Conservation (phyloP, 2,888 invertebrate genomes). For the Timema cristinae region DNA sequence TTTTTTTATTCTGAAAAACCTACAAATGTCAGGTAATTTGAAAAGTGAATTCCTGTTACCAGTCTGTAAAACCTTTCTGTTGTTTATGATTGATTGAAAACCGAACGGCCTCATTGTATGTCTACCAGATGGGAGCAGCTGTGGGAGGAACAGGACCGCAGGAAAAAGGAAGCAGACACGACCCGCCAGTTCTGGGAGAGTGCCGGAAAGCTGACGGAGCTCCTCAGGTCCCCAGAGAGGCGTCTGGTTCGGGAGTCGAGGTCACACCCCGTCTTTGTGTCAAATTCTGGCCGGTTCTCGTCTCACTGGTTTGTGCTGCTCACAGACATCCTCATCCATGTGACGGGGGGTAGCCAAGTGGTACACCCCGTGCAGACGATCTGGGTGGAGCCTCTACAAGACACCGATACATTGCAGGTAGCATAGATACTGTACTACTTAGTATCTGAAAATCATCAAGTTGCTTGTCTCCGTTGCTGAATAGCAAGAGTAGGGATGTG, state of each 20-base stretch:
- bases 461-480: no score
- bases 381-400: slow-evolving; percentile 75
- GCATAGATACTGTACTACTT: no score
- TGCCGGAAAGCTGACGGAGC: slow-evolving; percentile 59
- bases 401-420: slow-evolving; percentile 57
- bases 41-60: no score
- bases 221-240: slow-evolving; percentile 60
- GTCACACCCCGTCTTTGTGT: slow-evolving; percentile 62
- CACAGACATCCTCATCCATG: slow-evolving; percentile 75
- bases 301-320: slow-evolving; percentile 78
- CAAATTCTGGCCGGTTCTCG: slow-evolving; percentile 68
- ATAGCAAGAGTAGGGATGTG: no score
- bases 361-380: slow-evolving; percentile 67
- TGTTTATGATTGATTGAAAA: no score
- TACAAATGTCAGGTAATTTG: no score
- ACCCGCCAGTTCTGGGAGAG: slow-evolving; percentile 74
- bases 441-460: no score
- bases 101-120: no score
- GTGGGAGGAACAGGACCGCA: slow-evolving; percentile 58
- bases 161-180: slow-evolving; percentile 57
- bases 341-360: slow-evolving; percentile 61
- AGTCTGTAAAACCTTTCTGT: no score
- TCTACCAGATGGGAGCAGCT: slow-evolving; percentile 51
- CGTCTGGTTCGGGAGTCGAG: slow-evolving; percentile 77
- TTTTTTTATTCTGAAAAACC: no score